These are phyloP conservation scores for Brachyhypopomus occidentalis DNA, from an alignment of 2,113 vertebrate species.

Conservation along the genomic window DNA sequence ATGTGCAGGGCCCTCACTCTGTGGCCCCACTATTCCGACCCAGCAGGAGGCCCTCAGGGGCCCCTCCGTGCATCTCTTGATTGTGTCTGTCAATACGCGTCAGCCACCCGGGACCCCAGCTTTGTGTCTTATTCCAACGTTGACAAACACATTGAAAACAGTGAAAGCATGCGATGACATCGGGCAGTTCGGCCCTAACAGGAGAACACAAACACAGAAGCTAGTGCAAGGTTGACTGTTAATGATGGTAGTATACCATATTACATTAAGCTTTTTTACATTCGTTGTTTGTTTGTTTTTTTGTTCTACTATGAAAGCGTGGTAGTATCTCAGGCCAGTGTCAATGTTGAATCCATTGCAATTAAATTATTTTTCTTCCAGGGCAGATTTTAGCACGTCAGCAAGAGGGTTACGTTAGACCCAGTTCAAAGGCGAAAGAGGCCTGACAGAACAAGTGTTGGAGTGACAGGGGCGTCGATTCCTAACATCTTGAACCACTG, in stretches of 20 bases:
- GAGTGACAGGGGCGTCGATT: slow-evolving; percentile 52
- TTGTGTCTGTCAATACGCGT: slow-evolving; percentile 58
- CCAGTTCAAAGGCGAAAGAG: slow-evolving; percentile 37
- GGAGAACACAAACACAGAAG: not conserved
- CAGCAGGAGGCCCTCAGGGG: slow-evolving; percentile 46
- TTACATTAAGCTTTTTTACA: slow-evolving; percentile 61
- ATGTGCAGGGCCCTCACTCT: slow-evolving; percentile 32
- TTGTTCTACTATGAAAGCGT: slow-evolving; percentile 37
- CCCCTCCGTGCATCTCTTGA: slow-evolving; percentile 64
- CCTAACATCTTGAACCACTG: slow-evolving; percentile 63
- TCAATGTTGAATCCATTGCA: not conserved
- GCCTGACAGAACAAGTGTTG: slow-evolving; percentile 48
- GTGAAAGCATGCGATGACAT: slow-evolving; percentile 21
- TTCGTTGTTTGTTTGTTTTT: slow-evolving; percentile 54
- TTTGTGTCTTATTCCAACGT: slow-evolving; percentile 62
- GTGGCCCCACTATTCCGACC: slow-evolving; percentile 53
- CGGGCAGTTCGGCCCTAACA: not conserved
- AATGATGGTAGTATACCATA: not conserved
- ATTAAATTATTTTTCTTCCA: not conserved
- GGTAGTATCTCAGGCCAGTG: too few relatives aligned
- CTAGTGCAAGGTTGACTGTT: not conserved
- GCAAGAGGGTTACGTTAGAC: slow-evolving; percentile 61
- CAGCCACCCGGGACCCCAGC: slow-evolving; percentile 48
- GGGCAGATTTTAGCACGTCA: slow-evolving; percentile 53
- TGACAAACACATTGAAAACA: slow-evolving; percentile 31